Evolutionary conservation across 1,140 invertebrate genomes (phyloP), one percentile per base, ranked within the genome.

Genomic region (Catajapyx aquilonaris): DNA sequence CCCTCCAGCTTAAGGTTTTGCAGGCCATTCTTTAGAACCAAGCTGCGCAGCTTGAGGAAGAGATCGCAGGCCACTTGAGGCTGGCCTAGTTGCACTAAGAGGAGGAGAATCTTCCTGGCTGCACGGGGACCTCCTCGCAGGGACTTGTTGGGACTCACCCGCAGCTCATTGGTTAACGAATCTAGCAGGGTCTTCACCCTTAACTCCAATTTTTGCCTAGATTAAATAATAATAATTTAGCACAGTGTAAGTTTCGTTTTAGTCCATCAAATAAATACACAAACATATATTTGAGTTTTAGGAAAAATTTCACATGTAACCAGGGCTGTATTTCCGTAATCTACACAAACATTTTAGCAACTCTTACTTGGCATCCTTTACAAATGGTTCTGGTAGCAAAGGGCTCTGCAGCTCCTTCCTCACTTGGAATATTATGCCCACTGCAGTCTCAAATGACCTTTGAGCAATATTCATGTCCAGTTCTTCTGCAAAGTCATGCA

Each of bases 391-490:
- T 13, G 40, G 22, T 17, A 41, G 41, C n/a, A n/a, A n/a, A 15
- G 41, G 33, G 1, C 38, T 20, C 9, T 51, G 44, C 5, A 51
- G 44, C 31, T 66, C 78, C 3, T 66, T 57, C 44, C 66, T 66
- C 0, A 72, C 73, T 58, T 73, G 78, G 44, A 83, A 71, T 35
- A 96, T 72, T 5, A 94, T 60, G 41, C 72, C 69, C 40, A 91
- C 81, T 13, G 93, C 88, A 52, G 90, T 81, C 56, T 95, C 87
- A 56, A 96, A 95, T 53, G 95, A 85, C 46, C 93, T 68, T 56
- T 96, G 87, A n/a, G 91, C 93, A 45, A 97, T 87, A 41, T 77
- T 75, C 13, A 95, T 90, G 62, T 98, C 91, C 17, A 98, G 61
- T 57, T 97, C 90, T 55, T 96, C 91, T 15, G 84, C 75, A 0